phyloP scores from a whole-genome alignment of 1,140 invertebrate genomes.

The Lysiphlebus fabarum region DNA sequence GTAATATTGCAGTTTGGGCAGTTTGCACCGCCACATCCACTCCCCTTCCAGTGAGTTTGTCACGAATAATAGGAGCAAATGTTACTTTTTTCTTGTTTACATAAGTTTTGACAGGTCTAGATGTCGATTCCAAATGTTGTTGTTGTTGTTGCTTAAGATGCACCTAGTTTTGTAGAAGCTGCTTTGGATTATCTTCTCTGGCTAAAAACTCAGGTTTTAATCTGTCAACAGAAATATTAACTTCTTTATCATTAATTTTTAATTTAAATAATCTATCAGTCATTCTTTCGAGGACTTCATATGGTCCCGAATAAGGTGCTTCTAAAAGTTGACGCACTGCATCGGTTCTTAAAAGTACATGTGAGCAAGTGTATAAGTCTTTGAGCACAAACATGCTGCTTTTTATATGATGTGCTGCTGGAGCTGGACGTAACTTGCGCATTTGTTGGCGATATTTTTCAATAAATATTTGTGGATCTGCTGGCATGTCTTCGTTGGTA shows the following conservation, averaged over 20 bases:
- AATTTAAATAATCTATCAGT: slow-evolving; percentile 28
- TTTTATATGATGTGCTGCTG: too few relatives aligned
- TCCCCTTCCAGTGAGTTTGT: neutral
- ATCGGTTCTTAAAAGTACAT: slow-evolving; percentile 33
- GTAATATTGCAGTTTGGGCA: neutral
- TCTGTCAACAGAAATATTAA: slow-evolving; percentile 8
- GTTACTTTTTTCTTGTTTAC: too few relatives aligned
- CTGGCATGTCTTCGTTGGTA: too few relatives aligned
- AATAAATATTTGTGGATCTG: too few relatives aligned
- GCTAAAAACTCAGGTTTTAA: slow-evolving; percentile 14
- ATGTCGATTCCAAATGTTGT: too few relatives aligned
- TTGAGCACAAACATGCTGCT: slow-evolving; percentile 14
- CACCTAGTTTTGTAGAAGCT: too few relatives aligned
- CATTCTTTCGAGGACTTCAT: slow-evolving; percentile 25
- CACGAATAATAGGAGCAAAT: too few relatives aligned
- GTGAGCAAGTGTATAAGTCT: slow-evolving; percentile 22
- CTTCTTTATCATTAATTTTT: neutral
- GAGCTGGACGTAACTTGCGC: too few relatives aligned
- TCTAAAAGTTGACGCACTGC: slow-evolving; percentile 25
- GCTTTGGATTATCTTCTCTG: slow-evolving; percentile 5
- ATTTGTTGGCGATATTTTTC: too few relatives aligned
- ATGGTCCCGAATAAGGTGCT: slow-evolving; percentile 32
- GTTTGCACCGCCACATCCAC: slow-evolving; percentile 12
- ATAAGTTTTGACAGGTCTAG: too few relatives aligned
- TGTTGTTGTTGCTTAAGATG: too few relatives aligned